These are phyloP conservation scores for Tuta absoluta DNA, from an alignment of 2,888 invertebrate species.

Conservation along the genomic window DNA sequence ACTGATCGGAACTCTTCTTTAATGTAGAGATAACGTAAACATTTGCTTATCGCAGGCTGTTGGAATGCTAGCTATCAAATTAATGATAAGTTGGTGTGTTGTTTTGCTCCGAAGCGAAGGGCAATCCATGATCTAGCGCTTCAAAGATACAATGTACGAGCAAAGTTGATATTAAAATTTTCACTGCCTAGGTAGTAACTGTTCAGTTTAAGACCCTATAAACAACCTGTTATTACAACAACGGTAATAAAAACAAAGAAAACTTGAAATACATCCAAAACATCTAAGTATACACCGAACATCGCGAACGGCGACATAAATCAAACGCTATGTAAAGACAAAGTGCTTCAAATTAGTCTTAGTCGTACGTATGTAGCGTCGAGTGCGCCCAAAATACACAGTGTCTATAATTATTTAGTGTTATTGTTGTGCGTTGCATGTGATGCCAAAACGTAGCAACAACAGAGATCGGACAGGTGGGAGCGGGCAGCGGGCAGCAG, in stretches of 20 bases:
- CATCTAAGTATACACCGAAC: background rate
- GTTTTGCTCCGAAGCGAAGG: background rate
- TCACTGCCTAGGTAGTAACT: background rate
- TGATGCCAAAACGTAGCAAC: conserved; percentile 75
- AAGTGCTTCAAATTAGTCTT: conserved; percentile 59
- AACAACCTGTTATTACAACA: conserved; percentile 6
- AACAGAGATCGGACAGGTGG: conserved; percentile 76
- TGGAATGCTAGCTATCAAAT: conserved; percentile 1
- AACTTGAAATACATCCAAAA: conserved; percentile 8
- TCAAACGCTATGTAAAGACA: conserved; percentile 44
- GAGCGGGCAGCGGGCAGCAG: conserved; percentile 50
- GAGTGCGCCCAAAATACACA: conserved; percentile 66
- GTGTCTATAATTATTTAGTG: conserved; percentile 77
- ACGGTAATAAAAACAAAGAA: background rate
- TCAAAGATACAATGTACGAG: background rate
- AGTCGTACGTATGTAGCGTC: conserved; percentile 46
- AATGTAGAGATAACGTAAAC: background rate
- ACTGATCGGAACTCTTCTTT: background rate
- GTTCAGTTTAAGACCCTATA: background rate
- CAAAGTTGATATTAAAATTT: background rate
- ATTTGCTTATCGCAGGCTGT: background rate
- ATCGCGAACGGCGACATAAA: conserved; percentile 18
- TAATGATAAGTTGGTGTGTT: background rate
- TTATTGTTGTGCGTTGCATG: conserved; percentile 74
- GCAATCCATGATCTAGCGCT: background rate